Evolutionary conservation across 2,797 vertebrate genomes (phyloP), one percentile per base, ranked within the genome.

Genomic region (Ctenosaura bakeri): DNA sequence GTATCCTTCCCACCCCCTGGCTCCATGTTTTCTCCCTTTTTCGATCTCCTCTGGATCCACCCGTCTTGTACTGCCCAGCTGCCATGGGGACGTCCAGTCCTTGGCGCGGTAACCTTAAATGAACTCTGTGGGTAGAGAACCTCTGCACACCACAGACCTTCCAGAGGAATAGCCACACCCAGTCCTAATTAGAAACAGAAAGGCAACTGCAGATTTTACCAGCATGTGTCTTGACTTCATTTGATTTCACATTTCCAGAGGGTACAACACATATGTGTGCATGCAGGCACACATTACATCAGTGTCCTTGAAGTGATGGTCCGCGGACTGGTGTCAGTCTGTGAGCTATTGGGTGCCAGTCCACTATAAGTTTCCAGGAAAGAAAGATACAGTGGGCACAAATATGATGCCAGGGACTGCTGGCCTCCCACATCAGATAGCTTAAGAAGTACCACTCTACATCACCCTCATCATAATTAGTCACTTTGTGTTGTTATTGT

Each of bases 161-260:
- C 80, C 90, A 78, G 29, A 83, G 56, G 29, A 87, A 83, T 87
- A 82, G 54, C 79, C 88, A 4, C 88, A 83, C 84, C 90, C 90
- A 50, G 69, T 42, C 18, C 73, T 83, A 86, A 86, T 71, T 91
- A 84, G 83, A 86, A 82, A 69, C 83, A 86, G 90, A 84, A 52
- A 85, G 32, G 83, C 4, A 35, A 83, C 54, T n/a, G 46, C n/a
- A 12, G 73, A 78, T 66, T n/a, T 77, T 54, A 59, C 73, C 79
- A 83, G 29, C 80, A 7, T 46, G 38, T 26, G 29, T 66, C 54
- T 77, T 62, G 24, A 59, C 50, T 87, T 42, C 29, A 13, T 69
- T 86, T 22, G 9, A 35, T 77, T 50, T 50, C 52, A 56, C 56
- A 46, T 87, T 90, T 77, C 81, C 46, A 26, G 59, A 54, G 56